Percentiles rank a stretch among this genome's conserved stretches.
These are phyloP conservation scores for Drosophila kokeensis DNA, from an alignment of 2,888 invertebrate genomes.

Conservation along the genomic window DNA sequence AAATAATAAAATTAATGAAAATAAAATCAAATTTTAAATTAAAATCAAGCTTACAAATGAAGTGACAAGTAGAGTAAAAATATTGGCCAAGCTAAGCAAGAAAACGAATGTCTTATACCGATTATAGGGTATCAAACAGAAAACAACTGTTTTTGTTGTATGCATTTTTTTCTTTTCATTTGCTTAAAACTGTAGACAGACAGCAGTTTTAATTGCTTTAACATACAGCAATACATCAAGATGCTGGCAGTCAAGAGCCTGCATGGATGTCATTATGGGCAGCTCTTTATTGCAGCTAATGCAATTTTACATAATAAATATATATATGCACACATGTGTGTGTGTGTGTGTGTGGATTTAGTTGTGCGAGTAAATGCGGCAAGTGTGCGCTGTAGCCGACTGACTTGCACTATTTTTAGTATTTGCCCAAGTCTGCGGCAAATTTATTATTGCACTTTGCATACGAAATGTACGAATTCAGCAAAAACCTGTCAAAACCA, in stretches of 20 bases:
- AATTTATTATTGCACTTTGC: constrained; percentile 59
- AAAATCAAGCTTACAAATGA: not conserved
- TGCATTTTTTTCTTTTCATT: not conserved
- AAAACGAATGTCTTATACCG: not conserved
- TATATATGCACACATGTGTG: constrained; percentile 19
- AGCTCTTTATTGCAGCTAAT: constrained; percentile 67
- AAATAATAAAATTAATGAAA: not conserved
- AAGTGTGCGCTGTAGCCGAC: constrained; percentile 51
- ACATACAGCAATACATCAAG: constrained; percentile 80
- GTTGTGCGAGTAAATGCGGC: constrained; percentile 11
- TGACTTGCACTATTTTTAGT: constrained; percentile 79
- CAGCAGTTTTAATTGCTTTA: constrained; percentile 79
- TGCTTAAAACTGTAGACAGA: constrained; percentile 61
- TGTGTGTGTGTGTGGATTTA: constrained; percentile 21
- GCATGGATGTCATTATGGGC: constrained; percentile 70
- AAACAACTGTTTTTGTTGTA: not conserved
- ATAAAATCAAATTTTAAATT: not conserved
- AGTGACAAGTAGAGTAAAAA: not conserved
- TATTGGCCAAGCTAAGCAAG: not conserved
- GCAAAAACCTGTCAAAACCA: constrained; percentile 52
- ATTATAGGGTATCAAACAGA: constrained; percentile 12
- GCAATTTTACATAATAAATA: constrained; percentile 71
- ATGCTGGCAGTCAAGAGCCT: constrained; percentile 63
- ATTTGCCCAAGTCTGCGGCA: constrained; percentile 58
- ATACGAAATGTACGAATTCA: constrained; percentile 46